Percentiles rank a stretch among this genome's conserved stretches.
These are phyloP conservation scores for Cyaniris semiargus DNA, from an alignment of 2,888 invertebrate genomes.

Conservation along the genomic window DNA sequence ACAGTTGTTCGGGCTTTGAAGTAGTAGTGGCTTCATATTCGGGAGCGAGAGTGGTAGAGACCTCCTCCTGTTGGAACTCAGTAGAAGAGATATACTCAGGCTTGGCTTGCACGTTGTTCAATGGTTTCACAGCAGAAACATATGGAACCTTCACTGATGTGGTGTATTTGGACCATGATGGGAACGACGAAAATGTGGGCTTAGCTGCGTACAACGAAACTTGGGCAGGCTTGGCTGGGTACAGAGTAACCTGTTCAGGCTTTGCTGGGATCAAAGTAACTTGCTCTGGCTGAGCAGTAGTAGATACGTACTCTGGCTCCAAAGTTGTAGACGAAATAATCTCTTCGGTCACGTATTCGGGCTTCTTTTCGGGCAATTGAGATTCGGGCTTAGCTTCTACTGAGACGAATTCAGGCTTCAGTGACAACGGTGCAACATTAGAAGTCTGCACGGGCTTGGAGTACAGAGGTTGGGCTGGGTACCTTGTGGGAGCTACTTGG, in stretches of 20 bases:
- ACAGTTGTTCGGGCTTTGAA: constrained; percentile 6
- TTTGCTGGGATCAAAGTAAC: not conserved
- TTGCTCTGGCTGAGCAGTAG: constrained; percentile 11
- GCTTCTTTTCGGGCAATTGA: constrained; percentile 11
- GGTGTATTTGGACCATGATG: constrained; percentile 2
- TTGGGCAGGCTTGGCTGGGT: constrained; percentile 18
- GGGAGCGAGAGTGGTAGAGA: not conserved
- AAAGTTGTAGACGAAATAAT: constrained; percentile 13
- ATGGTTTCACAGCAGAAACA: constrained; percentile 22
- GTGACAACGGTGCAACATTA: not conserved
- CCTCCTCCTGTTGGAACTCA: not conserved
- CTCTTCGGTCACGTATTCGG: constrained; percentile 5
- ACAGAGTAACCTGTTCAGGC: not conserved
- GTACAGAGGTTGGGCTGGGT: not conserved
- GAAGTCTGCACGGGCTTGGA: not conserved
- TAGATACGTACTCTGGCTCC: constrained; percentile 13
- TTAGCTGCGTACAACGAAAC: not conserved
- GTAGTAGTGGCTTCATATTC: constrained; percentile 3
- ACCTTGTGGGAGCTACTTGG: not conserved
- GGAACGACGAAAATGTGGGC: constrained; percentile 9
- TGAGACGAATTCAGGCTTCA: not conserved
- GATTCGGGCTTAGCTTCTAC: constrained; percentile 9
- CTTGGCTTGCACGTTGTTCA: not conserved
- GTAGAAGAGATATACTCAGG: not conserved
- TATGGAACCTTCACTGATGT: constrained; percentile 9